Evolutionary conservation across 2,888 invertebrate genomes (phyloP).

Genomic region (Thysanoteuthis rhombus): DNA sequence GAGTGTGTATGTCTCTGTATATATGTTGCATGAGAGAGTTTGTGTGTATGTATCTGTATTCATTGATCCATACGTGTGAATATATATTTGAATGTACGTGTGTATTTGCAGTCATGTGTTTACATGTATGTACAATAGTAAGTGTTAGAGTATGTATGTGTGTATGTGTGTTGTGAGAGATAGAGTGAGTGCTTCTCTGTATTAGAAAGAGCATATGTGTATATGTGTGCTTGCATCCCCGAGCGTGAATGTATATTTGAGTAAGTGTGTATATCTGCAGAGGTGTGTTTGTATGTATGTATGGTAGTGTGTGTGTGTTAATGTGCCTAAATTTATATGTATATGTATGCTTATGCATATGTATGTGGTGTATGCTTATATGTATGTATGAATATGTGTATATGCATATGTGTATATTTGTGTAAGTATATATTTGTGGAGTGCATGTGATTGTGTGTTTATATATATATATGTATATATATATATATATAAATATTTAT

Average conservation of each 20-base stretch:
- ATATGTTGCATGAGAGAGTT: no score
- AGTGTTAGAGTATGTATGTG: background rate
- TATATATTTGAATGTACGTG: background rate
- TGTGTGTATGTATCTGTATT: background rate
- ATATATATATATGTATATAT: background rate
- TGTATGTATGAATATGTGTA: background rate
- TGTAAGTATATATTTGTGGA: background rate
- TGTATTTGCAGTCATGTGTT: background rate
- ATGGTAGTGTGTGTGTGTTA: no score
- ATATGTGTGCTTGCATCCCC: background rate
- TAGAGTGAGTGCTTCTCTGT: no score
- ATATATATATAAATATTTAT: background rate
- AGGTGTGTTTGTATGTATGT: background rate
- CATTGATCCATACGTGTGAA: background rate
- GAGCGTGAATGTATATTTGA: background rate
- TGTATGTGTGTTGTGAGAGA: background rate
- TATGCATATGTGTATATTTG: background rate
- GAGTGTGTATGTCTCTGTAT: no score
- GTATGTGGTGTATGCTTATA: background rate
- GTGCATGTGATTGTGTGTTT: background rate
- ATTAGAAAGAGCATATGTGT: background rate
- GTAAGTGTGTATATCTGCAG: background rate
- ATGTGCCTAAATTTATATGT: background rate
- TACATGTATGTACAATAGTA: background rate
- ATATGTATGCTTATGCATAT: background rate